phyloP scores from a whole-genome alignment of 2,113 vertebrate species.

The Crotophaga sulcirostris region DNA sequence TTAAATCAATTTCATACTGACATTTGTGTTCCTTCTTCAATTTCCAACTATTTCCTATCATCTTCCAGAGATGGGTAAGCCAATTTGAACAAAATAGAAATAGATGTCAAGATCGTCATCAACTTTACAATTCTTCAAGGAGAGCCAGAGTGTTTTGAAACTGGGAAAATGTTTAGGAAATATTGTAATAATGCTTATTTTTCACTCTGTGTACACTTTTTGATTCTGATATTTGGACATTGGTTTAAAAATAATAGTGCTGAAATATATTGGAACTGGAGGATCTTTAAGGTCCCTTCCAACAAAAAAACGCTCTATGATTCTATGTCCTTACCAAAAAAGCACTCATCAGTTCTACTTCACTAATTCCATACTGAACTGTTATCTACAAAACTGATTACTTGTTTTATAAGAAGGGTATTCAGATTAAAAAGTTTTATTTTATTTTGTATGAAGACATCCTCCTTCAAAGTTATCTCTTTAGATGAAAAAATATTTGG shows the following conservation, averaged over 20 bases:
- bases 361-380: neutral
- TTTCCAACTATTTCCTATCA: neutral
- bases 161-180: neutral
- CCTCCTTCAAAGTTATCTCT: neutral
- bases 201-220: neutral
- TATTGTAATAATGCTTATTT: neutral
- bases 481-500: neutral
- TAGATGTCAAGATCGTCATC: neutral
- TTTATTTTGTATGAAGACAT: neutral
- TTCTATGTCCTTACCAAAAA: neutral
- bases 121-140: neutral
- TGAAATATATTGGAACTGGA: neutral
- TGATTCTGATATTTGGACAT: neutral
- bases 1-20: neutral
- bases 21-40: neutral
- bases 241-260: neutral
- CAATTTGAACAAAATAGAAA: neutral
- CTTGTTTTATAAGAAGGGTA: neutral
- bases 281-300: too few relatives aligned
- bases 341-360: neutral
- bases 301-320: too few relatives aligned
- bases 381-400: neutral
- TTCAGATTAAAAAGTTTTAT: neutral
- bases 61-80: neutral
- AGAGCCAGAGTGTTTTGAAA: neutral